phyloP scores from a whole-genome alignment of 2,888 invertebrate genomes.

The Drosophila rellima region DNA sequence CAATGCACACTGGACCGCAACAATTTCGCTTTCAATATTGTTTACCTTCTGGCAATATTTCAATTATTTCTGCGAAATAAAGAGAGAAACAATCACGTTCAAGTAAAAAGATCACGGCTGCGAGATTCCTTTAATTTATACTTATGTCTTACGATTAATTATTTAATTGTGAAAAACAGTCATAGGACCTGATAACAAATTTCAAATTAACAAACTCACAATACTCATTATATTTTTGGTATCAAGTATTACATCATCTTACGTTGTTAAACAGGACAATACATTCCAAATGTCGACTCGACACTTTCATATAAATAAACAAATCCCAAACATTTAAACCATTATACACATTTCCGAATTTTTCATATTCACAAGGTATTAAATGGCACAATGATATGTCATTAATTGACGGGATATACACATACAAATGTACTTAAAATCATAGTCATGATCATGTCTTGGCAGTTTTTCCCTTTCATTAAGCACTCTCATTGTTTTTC shows the following conservation, averaged over 20 bases:
- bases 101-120: neutral
- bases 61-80: slow-evolving; percentile 71
- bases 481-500: slow-evolving; percentile 51
- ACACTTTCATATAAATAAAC: neutral
- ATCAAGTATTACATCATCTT: too few species aligned
- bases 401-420: slow-evolving; percentile 5
- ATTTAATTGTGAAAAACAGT: too few species aligned
- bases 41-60: slow-evolving; percentile 58
- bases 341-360: neutral
- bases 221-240: too few species aligned
- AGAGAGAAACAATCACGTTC: neutral
- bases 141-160: too few species aligned
- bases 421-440: slow-evolving; percentile 13
- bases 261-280: too few species aligned
- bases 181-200: too few species aligned
- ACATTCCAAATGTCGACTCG: neutral
- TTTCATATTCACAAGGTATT: slow-evolving; percentile 3
- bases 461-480: slow-evolving; percentile 71
- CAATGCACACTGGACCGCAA: slow-evolving; percentile 60
- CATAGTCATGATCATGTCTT: slow-evolving; percentile 45
- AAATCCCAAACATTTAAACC: neutral
- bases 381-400: slow-evolving; percentile 46
- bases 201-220: too few species aligned
- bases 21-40: slow-evolving; percentile 74
- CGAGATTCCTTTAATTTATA: neutral